Base-by-base conservation (phyloP, 1,140 invertebrate species). In the Panagrolaimus sp. region DNA sequence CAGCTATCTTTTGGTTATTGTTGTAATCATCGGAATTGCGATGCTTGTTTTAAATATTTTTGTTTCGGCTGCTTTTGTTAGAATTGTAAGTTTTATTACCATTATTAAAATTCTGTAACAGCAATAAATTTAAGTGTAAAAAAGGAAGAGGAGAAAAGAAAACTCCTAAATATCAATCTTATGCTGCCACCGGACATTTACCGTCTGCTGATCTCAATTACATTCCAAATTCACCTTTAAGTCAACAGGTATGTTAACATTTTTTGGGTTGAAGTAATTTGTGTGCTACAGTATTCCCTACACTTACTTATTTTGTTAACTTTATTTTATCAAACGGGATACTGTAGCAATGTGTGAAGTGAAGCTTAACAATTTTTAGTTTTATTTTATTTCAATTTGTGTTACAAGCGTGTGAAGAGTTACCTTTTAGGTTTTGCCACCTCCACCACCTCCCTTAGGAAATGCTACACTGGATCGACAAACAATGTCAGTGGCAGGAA, bases 161-260 rank as follows among this genome's bases (percentile, higher is more conserved):
- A 62, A 77, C 74, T 53, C 66, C 81, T 4, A 69, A 81, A 42
- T 81, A 83, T 31, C 78, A 82, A 61, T 74, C 74, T n/a, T 81
- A 81, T 64, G 65, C 63, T 14, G 44, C 77, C 9, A 76, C 65
- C 20, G 44, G 61, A n/a, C 79, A 81, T 51, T 48, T 66, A 14
- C 57, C 57, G 31, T 48, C 63, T 13, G 43, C 75, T 0, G 78
- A 79, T 51, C 61, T 73, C 7, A 72, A 71, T 25, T 79, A 76
- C 67, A 67, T 75, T 42, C 47, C 71, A 38, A 72, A 72, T 46
- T 38, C 73, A 42, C 69, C 72, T 16, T 45, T 75, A 11, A 65
- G 47, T 48, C 72, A 75, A 53, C 72, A 74, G 73, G 72, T 75
- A 16, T 62, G 62, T 27, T 25, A 38, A n/a, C n/a, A n/a, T n/a